These are phyloP conservation scores for Eupithecia pulchellata DNA, from an alignment of 2,888 invertebrate genomes.

Conservation along the genomic window DNA sequence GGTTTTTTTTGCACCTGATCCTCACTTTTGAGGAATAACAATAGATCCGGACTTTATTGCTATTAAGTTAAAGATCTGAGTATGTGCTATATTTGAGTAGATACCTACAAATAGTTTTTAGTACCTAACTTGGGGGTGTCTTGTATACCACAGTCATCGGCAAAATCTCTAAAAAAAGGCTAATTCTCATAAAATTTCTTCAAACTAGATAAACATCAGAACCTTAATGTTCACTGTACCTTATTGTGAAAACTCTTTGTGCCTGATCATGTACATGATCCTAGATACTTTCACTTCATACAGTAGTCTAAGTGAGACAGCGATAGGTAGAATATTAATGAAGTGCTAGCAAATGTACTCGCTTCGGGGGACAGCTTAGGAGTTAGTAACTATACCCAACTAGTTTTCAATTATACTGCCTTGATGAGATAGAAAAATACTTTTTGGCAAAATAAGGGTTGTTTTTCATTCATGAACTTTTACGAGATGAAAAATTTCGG, in stretches of 20 bases:
- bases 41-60: too few species aligned
- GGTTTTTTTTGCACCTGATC: background rate
- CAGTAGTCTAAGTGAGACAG: constrained; percentile 1
- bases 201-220: background rate
- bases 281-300: constrained; percentile 3
- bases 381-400: background rate
- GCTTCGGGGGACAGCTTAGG: background rate
- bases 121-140: too few species aligned
- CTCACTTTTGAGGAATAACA: background rate
- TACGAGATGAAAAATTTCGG: background rate
- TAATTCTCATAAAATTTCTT: too few species aligned
- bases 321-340: background rate
- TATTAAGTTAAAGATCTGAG: too few species aligned
- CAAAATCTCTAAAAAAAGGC: too few species aligned
- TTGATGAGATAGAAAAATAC: background rate
- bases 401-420: background rate
- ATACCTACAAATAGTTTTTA: too few species aligned
- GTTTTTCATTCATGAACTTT: background rate
- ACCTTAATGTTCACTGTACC: background rate
- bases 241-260: background rate
- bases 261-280: background rate
- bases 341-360: background rate
- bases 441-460: background rate
- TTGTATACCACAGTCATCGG: too few species aligned
- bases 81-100: too few species aligned